Conservation (phyloP, 2,113 vertebrate genomes). For the Notiomystis cincta region DNA sequence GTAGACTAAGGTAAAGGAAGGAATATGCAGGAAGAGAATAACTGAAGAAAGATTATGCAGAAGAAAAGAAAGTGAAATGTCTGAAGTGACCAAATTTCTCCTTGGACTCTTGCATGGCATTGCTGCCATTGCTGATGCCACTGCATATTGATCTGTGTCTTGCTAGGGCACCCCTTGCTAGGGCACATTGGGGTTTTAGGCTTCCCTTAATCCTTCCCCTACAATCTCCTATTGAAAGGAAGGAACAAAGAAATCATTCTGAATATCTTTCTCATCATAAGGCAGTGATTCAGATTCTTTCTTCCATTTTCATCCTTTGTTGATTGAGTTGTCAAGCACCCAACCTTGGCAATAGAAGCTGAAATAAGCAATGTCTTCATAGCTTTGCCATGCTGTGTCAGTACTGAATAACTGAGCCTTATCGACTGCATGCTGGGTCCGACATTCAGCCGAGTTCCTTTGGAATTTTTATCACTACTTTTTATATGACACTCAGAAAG, state of each 20-base stretch:
- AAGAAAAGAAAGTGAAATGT: neutral
- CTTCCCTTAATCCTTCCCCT: neutral
- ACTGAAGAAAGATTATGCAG: neutral
- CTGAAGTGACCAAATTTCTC: neutral
- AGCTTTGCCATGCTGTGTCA: slow-evolving; percentile 40
- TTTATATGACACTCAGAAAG: neutral
- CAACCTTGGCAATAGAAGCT: slow-evolving; percentile 7
- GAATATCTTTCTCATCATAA: slow-evolving; percentile 39
- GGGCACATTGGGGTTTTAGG: neutral
- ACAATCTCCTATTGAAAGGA: neutral
- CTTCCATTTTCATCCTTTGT: slow-evolving; percentile 35
- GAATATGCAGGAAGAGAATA: neutral
- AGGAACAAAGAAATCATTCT: slow-evolving; percentile 22
- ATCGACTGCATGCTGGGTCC: slow-evolving; percentile 27
- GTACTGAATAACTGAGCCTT: slow-evolving; percentile 42
- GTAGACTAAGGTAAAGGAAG: neutral
- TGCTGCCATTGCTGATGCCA: neutral
- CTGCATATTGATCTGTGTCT: neutral
- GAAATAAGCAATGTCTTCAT: slow-evolving; percentile 53
- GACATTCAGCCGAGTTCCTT: neutral
- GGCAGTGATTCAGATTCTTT: slow-evolving; percentile 15
- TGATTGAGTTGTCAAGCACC: slow-evolving; percentile 55
- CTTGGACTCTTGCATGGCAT: neutral
- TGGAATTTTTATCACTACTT: slow-evolving; percentile 33
- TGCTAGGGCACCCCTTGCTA: neutral